Conservation (phyloP, 2,888 invertebrate species). For the Gymnocheta viridis region DNA sequence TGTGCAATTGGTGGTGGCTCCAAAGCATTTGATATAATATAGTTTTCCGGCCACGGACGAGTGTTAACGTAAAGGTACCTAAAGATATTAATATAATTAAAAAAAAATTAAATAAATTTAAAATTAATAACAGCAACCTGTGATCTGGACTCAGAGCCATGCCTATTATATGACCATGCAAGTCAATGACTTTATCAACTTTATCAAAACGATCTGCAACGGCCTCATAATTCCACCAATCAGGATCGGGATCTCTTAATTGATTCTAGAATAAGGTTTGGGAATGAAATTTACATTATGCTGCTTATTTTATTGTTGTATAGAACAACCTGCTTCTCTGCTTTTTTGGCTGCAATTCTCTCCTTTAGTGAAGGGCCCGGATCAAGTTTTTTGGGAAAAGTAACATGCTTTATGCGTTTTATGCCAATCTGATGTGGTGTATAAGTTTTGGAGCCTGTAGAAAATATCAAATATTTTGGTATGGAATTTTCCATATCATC, state of each 20-base stretch:
- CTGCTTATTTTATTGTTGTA: neutral
- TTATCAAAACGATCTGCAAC: constrained; percentile 88
- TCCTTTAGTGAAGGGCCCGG: constrained; percentile 87
- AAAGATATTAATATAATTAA: neutral
- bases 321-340: constrained; percentile 78
- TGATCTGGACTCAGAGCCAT: constrained; percentile 93
- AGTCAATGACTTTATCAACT: constrained; percentile 90
- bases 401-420: constrained; percentile 87
- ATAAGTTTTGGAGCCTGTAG: constrained; percentile 91
- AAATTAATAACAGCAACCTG: constrained; percentile 79
- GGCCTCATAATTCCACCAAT: constrained; percentile 87
- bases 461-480: constrained; percentile 87
- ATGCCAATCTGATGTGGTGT: constrained; percentile 93
- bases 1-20: constrained; percentile 92
- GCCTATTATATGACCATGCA: constrained; percentile 93
- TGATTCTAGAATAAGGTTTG: constrained; percentile 73
- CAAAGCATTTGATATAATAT: constrained; percentile 88
- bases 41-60: constrained; percentile 91
- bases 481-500: constrained; percentile 86
- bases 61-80: constrained; percentile 92
- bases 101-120: neutral
- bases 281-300: neutral
- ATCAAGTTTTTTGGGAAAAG: constrained; percentile 86
- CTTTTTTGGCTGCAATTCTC: constrained; percentile 85
- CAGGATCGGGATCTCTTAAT: constrained; percentile 84